Base-by-base conservation (phyloP, 2,888 invertebrate genomes). In the Caenorhabditis japonica region DNA sequence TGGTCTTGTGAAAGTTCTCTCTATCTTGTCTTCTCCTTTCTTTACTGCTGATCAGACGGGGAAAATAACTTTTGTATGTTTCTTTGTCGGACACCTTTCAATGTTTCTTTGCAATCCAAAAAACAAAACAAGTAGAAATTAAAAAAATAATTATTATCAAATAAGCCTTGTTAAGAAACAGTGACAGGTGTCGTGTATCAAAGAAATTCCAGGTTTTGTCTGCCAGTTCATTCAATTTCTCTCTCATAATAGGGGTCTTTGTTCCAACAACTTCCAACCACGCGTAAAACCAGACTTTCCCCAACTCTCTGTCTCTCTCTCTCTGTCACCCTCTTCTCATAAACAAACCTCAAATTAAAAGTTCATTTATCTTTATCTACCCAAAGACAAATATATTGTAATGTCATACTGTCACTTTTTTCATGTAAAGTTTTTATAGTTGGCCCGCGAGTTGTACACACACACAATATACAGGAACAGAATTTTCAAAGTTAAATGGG, bases 201-300 rank as follows among this genome's bases (percentile, higher is more conserved):
- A 49, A 56, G 56, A 41, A 49, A 56, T 66, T 62, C 47, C 62
- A 64, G 62, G 62, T 64, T 55, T 25, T 53, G 62, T 64, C 62
- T 64, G 62, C 62, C 62, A 64, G 62, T 64, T 64, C 47, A 34
- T 30, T 10, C 25, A 15, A 43, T 36, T 44, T 62, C 52, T 62
- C 62, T 55, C 62, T 34, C 52, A 64, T 55, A 55, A 64, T 64
- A 64, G 62, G 62, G 62, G 62, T 64, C 62, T 62, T 64, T 55
- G 47, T 64, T 64, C 62, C 62, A 64, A 64, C 62, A 64, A 55
- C 39, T 64, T 64, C 62, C 62, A 64, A 64, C 62, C 62, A 64
- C 62, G 62, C 62, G 62, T 64, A 64, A 64, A 60, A 23, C 34
- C 36, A 59, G n/a, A n/a, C 19, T 52, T 52, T 58, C 33, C 27